A percentile compares a stretch with the other conserved stretches of the same genome.
Evolutionary conservation across 2,113 vertebrate genomes (phyloP).

Genomic region (Leucoraja erinaceus): DNA sequence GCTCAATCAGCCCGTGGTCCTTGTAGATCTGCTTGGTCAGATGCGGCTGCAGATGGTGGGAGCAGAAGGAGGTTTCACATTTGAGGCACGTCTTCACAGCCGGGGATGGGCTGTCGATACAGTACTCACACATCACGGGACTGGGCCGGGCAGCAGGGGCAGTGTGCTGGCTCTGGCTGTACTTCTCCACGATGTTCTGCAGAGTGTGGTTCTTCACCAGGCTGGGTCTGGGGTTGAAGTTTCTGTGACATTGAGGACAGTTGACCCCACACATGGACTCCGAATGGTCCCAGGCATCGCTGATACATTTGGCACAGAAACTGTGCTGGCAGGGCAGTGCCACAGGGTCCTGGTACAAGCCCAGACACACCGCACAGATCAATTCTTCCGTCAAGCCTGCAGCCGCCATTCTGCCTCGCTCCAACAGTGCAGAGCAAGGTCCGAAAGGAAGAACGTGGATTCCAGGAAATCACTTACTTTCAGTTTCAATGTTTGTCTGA

Average conservation of each 20-base stretch:
- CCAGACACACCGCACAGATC: constrained; percentile 16
- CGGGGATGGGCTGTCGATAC: background rate
- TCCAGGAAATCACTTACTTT: no score
- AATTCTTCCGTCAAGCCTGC: constrained; percentile 8
- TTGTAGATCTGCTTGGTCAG: background rate
- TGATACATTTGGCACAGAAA: background rate
- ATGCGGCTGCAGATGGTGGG: constrained; percentile 28
- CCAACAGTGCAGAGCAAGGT: background rate
- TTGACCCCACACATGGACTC: fast-evolving
- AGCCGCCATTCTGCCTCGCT: background rate
- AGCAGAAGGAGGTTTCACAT: constrained; percentile 39
- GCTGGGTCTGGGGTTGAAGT: background rate
- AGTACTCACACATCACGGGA: constrained; percentile 37
- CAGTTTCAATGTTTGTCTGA: no score
- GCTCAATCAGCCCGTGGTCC: constrained; percentile 3
- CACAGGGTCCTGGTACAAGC: background rate
- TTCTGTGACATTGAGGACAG: constrained; percentile 18
- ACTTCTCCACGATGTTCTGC: constrained; percentile 21
- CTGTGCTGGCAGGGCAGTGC: constrained; percentile 35
- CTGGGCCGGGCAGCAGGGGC: background rate
- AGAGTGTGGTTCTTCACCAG: constrained; percentile 34
- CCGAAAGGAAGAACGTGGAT: background rate
- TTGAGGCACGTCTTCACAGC: constrained; percentile 39
- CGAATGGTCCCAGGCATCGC: background rate
- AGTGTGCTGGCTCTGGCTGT: no score